A percentile compares a stretch with the other conserved stretches of the same genome.
Evolutionary conservation across 2,888 invertebrate genomes (phyloP).

Genomic region (Ornithoptera priamus): DNA sequence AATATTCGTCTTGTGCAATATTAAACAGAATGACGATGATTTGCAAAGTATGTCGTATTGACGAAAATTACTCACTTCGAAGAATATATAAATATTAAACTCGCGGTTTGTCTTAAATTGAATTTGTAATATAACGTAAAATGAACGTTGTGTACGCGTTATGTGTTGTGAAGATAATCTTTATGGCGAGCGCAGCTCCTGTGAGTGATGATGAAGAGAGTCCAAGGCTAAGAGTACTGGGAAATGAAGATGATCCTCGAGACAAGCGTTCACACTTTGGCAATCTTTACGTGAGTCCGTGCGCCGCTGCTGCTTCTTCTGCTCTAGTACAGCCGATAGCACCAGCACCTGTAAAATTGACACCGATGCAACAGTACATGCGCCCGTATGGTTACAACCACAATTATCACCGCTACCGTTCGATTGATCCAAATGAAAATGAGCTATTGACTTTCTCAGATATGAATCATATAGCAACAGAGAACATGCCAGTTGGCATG

Average conservation of each 20-base stretch:
- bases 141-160: constrained; percentile 54
- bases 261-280: constrained; percentile 46
- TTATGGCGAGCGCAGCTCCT: constrained; percentile 43
- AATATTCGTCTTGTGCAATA: constrained; percentile 49
- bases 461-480: constrained; percentile 46
- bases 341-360: constrained; percentile 35
- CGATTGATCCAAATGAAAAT: constrained; percentile 41
- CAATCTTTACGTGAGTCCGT: constrained; percentile 46
- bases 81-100: constrained; percentile 61
- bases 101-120: constrained; percentile 39
- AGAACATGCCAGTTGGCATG: constrained; percentile 42
- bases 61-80: constrained; percentile 44
- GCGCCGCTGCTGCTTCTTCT: constrained; percentile 45
- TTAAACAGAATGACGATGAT: constrained; percentile 45
- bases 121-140: constrained; percentile 45
- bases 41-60: constrained; percentile 34
- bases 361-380: constrained; percentile 36
- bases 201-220: constrained; percentile 30
- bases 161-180: constrained; percentile 42
- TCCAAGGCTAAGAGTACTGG: constrained; percentile 32
- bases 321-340: constrained; percentile 36
- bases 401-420: constrained; percentile 48
- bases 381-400: constrained; percentile 41
- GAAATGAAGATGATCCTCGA: constrained; percentile 31
- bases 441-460: constrained; percentile 60